Percentiles rank a stretch among this genome's conserved stretches.
These are phyloP conservation scores for Cylindroiulus punctatus DNA, from an alignment of 2,888 invertebrate species.

Conservation along the genomic window DNA sequence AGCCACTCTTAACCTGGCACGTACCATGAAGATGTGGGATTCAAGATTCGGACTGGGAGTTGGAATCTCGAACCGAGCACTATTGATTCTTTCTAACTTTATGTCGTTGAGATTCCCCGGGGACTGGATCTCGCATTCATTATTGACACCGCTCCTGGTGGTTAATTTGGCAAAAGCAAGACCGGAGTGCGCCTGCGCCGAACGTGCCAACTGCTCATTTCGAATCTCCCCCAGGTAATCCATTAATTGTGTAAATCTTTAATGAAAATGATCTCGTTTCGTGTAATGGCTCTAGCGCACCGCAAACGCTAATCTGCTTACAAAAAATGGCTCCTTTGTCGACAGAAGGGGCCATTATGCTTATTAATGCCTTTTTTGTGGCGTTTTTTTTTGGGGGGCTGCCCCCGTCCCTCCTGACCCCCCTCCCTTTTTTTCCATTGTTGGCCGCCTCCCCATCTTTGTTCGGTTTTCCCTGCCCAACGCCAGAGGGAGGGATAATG, in stretches of 20 bases:
- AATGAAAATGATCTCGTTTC: slow-evolving; percentile 38
- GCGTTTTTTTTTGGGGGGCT: background rate
- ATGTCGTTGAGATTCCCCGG: background rate
- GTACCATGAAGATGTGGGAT: background rate
- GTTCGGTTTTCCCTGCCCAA: background rate
- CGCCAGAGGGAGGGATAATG: slow-evolving; percentile 7
- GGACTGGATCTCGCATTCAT: slow-evolving; percentile 10
- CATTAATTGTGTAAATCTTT: slow-evolving; percentile 38
- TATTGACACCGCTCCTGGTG: slow-evolving; percentile 38
- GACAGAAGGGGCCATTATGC: slow-evolving; percentile 42
- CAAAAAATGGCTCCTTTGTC: slow-evolving; percentile 37
- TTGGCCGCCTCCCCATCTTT: background rate
- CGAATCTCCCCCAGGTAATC: slow-evolving; percentile 37
- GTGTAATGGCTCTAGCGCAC: slow-evolving; percentile 38
- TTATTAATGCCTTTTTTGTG: slow-evolving; percentile 1
- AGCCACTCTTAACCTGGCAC: no score
- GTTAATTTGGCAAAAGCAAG: background rate
- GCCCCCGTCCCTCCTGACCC: background rate
- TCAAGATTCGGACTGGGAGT: background rate
- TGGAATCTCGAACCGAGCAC: background rate
- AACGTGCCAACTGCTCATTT: slow-evolving; percentile 37
- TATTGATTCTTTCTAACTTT: background rate
- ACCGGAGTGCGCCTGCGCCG: background rate
- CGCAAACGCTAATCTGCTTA: slow-evolving; percentile 38
- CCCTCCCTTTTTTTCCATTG: background rate